Evolutionary conservation across 2,888 invertebrate species (phyloP).

Genomic region (Rhagonycha lutea): DNA sequence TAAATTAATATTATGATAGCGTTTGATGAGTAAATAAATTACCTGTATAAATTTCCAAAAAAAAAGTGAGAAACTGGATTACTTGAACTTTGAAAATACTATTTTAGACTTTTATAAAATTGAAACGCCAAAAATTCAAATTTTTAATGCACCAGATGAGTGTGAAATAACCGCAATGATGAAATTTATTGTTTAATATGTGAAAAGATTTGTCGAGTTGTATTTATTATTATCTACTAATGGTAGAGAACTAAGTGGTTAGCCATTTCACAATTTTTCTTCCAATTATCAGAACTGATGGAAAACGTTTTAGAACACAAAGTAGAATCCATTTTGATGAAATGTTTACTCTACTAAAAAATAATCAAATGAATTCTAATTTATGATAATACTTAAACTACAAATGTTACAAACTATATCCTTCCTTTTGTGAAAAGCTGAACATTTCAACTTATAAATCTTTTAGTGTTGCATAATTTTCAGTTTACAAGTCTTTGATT

Average conservation of each 20-base stretch:
- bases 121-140: not conserved
- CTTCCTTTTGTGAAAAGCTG: not conserved
- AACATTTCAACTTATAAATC: not conserved
- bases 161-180: not conserved
- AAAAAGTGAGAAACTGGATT: too few relatives aligned
- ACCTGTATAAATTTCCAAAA: not conserved
- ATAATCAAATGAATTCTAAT: not conserved
- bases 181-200: not conserved
- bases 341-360: not conserved
- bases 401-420: not conserved
- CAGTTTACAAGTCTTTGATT: too few relatives aligned
- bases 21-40: not conserved
- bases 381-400: not conserved
- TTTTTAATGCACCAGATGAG: not conserved
- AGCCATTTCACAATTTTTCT: not conserved
- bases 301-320: not conserved
- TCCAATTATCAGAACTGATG: not conserved
- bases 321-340: not conserved
- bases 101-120: not conserved
- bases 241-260: not conserved
- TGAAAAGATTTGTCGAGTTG: not conserved
- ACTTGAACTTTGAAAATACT: too few relatives aligned
- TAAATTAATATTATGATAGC: not conserved
- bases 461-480: not conserved
- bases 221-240: not conserved